Base-by-base conservation (phyloP, 2,797 vertebrate species). In the Jordanella pulchra region DNA sequence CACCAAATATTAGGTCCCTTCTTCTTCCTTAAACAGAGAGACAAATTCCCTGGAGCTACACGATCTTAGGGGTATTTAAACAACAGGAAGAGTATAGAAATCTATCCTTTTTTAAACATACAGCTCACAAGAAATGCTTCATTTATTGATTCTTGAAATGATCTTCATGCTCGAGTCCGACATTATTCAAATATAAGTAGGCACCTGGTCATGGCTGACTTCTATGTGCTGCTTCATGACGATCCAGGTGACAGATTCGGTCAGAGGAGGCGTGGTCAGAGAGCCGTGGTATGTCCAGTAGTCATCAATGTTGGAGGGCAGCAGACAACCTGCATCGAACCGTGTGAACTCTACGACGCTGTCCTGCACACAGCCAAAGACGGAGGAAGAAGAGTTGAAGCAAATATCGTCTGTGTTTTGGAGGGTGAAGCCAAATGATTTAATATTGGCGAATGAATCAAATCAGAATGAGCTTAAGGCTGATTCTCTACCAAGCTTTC, bases 201-300 rank as follows among this genome's bases (percentile, higher is more conserved):
- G 17, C 2, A 99, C 98, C 97, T 99, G 98, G 82, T 96, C 93
- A 2, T 95, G 95, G 80, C 97, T 96, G 79, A 99, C 95, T 92
- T 98, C 96, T 4, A 99, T 92, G 2, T 96, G 95, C 81, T 95
- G 91, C 89, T 97, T 97, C 94, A 97, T 96, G 54, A 99, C 82
- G 44, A 99, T 95, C 98, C 98, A 99, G 0, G 95, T 96, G 86
- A 99, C 98, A 0, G 97, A 95, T 81, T 99, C 98, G 0, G 96
- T 96, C 63, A 98, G 95, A 0, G 98, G 98, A 0, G 97, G 97
- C 0, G 97, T 98, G 48, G 98, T 99, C 82, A 99, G 84, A 17
- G 98, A 99, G 53, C 98, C 98, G 0, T 94, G 82, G 0, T 99
- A 99, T 0, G 97, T 97, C 97, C 98, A 99, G 81, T 99, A 99